phyloP scores from a whole-genome alignment of 2,888 invertebrate genomes.

The Patella caerulea region DNA sequence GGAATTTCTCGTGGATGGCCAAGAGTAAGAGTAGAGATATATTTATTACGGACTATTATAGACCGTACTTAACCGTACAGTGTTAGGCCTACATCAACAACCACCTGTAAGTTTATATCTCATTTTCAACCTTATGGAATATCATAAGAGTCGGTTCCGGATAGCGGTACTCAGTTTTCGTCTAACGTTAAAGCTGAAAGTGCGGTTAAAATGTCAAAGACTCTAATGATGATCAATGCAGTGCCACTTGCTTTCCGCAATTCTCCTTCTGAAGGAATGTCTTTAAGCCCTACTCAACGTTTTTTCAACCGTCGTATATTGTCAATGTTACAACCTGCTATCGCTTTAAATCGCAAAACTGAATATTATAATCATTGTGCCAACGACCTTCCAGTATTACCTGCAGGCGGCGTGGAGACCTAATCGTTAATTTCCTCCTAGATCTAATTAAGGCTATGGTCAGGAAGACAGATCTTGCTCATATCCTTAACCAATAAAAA shows the following conservation, averaged over 20 bases:
- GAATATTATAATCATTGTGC: too few relatives aligned
- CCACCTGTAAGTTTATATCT: slow-evolving; percentile 21
- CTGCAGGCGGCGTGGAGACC: too few relatives aligned
- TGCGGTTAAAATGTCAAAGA: slow-evolving; percentile 7
- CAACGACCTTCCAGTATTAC: too few relatives aligned
- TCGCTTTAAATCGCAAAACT: too few relatives aligned
- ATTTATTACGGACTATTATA: slow-evolving; percentile 27
- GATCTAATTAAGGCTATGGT: too few relatives aligned
- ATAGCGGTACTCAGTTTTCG: slow-evolving; percentile 36
- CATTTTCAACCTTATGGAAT: slow-evolving; percentile 36
- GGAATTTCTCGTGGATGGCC: too few relatives aligned
- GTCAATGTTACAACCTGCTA: too few relatives aligned
- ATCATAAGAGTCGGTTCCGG: slow-evolving; percentile 28
- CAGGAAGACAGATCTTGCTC: too few relatives aligned
- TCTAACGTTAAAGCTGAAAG: slow-evolving; percentile 14
- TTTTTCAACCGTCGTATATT: slow-evolving; percentile 18
- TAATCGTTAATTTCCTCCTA: too few relatives aligned
- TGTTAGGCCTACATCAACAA: slow-evolving; percentile 17
- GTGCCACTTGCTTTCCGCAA: slow-evolving; percentile 14
- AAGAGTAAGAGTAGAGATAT: neutral
- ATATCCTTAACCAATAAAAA: too few relatives aligned
- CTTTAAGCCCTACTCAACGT: slow-evolving; percentile 16
- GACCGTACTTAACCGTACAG: slow-evolving; percentile 18
- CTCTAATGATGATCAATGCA: neutral
- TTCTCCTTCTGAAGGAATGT: slow-evolving; percentile 8